phyloP scores from a whole-genome alignment of 2,113 vertebrate species.

The Calidris pygmaea region DNA sequence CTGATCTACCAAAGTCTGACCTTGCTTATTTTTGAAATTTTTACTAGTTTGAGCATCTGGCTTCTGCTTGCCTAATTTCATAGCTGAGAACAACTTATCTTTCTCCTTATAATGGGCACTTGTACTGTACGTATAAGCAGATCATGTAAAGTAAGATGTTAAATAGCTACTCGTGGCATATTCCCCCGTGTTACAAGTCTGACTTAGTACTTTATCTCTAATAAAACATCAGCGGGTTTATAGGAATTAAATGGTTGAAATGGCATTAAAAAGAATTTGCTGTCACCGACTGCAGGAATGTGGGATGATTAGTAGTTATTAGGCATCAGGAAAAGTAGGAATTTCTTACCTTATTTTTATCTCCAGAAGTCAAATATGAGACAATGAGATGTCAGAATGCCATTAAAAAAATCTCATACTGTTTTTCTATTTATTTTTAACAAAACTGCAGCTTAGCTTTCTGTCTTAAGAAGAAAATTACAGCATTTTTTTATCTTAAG shows the following conservation, averaged over 20 bases:
- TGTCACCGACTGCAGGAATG: constrained; percentile 1
- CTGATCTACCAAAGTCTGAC: not conserved
- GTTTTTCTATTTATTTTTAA: constrained; percentile 3
- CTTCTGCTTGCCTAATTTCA: not conserved
- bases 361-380: not conserved
- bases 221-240: not conserved
- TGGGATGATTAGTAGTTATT: not conserved
- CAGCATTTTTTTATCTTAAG: constrained; percentile 60
- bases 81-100: not conserved
- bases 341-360: not conserved
- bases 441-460: not conserved
- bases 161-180: not conserved
- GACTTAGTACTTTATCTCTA: not conserved
- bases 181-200: not conserved
- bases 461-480: constrained; percentile 54
- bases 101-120: not conserved
- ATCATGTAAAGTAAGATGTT: not conserved
- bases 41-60: not conserved
- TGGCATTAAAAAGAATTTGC: constrained; percentile 1
- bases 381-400: not conserved
- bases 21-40: constrained; percentile 16
- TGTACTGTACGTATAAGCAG: not conserved
- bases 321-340: not conserved
- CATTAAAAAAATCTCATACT: not conserved
- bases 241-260: not conserved